These are phyloP conservation scores for Rhopalosiphum maidis DNA, from an alignment of 1,140 invertebrate species.

Conservation along the genomic window DNA sequence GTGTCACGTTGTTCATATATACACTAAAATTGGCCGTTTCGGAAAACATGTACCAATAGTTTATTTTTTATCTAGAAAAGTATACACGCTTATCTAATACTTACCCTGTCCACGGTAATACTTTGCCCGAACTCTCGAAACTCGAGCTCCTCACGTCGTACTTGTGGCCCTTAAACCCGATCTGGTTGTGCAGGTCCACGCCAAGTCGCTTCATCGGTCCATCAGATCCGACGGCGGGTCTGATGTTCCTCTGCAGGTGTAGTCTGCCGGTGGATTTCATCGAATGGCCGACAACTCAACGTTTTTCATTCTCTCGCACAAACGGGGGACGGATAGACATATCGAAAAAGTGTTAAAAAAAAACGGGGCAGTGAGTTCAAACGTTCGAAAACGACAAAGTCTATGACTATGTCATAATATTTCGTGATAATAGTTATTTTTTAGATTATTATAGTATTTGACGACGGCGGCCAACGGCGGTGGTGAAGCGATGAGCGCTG, in stretches of 20 bases:
- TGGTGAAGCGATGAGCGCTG: neutral
- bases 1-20: neutral
- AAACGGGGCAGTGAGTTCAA: too few relatives aligned
- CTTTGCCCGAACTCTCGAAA: constrained; percentile 64
- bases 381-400: neutral
- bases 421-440: too few relatives aligned
- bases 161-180: constrained; percentile 61
- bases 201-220: neutral
- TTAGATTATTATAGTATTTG: too few relatives aligned
- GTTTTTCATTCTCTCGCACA: neutral
- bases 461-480: neutral
- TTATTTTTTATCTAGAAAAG: neutral
- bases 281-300: neutral
- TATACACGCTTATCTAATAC: neutral
- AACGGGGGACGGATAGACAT: neutral
- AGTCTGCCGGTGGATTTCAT: constrained; percentile 36
- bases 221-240: neutral
- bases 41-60: neutral
- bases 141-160: constrained; percentile 65
- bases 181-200: constrained; percentile 3
- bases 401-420: neutral
- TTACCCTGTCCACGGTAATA: constrained; percentile 64
- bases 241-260: neutral
- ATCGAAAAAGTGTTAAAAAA: neutral
- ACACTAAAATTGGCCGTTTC: neutral